Evolutionary conservation across 2,797 vertebrate genomes (phyloP), one percentile per base, ranked within the genome.

Genomic region (Acanthis flammea): DNA sequence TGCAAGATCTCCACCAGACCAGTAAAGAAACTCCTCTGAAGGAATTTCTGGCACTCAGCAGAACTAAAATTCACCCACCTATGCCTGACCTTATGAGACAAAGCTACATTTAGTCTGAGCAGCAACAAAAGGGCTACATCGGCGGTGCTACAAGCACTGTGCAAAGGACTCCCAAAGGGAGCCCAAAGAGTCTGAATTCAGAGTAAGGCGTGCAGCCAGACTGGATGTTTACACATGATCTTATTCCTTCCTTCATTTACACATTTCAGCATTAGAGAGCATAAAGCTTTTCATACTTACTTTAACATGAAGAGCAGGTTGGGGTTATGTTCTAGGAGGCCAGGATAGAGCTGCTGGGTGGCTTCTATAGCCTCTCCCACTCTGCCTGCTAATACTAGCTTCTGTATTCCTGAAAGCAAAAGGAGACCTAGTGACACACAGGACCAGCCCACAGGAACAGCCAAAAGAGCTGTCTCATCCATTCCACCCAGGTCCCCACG

Each of bases 261-360:
- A 48, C 55, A 18, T 44, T 53, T 61, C 54, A 79, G 58, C 47
- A 51, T 53, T 37, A 77, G 35, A 18, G n/a, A 80, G 41, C 27
- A 90, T 10, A 95, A 84, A 90, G 78, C 63, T 68, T 67, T 72
- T 78, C 72, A 74, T 53, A 98, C 99, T 99, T 98, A 99, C 99
- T 99, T 99, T 97, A 99, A 98, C 99, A 99, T 99, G 98, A 99
- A 99, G 85, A 99, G 98, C 94, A 99, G 98, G 97, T 99, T 99
- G 80, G 99, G 99, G 92, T 99, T 99, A 97, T 98, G 99, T 95
- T 99, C 99, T 97, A 99, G 98, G 88, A 99, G 98, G 88, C 98
- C 98, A n/a, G 99, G 99, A 79, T 99, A 99, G 93, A 99, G 98
- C 95, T 98, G 99, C 92, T 99, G 99, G 70, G 99, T 99, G 90